These are phyloP conservation scores for Heterotilapia buettikoferi DNA, from an alignment of 2,113 vertebrate species.

Conservation along the genomic window DNA sequence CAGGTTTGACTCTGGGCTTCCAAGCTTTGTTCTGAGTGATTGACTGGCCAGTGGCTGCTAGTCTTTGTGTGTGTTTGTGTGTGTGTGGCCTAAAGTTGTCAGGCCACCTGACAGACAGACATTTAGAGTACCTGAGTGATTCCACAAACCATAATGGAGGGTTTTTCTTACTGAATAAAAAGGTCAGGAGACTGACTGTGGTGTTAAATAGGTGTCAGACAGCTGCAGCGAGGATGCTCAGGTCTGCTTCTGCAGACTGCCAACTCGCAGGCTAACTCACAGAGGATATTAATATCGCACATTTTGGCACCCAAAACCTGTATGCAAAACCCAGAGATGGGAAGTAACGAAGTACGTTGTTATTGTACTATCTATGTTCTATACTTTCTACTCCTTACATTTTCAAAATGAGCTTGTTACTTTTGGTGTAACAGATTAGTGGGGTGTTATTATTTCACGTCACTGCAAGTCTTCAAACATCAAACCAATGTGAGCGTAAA, in stretches of 20 bases:
- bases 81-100: conserved; percentile 23
- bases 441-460: rapidly evolving
- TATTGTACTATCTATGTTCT: background rate
- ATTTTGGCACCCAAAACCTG: background rate
- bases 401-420: background rate
- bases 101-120: conserved; percentile 42
- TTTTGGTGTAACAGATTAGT: rapidly evolving
- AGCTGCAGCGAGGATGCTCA: background rate
- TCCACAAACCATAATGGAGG: conserved; percentile 33
- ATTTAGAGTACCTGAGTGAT: conserved; percentile 50
- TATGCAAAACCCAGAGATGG: background rate
- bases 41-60: conserved; percentile 34
- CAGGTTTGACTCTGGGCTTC: conserved; percentile 52
- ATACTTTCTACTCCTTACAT: background rate
- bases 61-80: background rate
- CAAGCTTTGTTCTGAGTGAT: conserved; percentile 51
- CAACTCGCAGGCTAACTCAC: rapidly evolving
- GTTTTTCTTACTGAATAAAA: conserved; percentile 35
- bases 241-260: background rate
- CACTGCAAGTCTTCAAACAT: background rate
- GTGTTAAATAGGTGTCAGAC: conserved; percentile 34
- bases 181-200: conserved; percentile 32
- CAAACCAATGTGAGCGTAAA: background rate
- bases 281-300: background rate
- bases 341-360: background rate